These are phyloP conservation scores for Anadara kagoshimensis DNA, from an alignment of 1,140 invertebrate species.

Conservation along the genomic window DNA sequence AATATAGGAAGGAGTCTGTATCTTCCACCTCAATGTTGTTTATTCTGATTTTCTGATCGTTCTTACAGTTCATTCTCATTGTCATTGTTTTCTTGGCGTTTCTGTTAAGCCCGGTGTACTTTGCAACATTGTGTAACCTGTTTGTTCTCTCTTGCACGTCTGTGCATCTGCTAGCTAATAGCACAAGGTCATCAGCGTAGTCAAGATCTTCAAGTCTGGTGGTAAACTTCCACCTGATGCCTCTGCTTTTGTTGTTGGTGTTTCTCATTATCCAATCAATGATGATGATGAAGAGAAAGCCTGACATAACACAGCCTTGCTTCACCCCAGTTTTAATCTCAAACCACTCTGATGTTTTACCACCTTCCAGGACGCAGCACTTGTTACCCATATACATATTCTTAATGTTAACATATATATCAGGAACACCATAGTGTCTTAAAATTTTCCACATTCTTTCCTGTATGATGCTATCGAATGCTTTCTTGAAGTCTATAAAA, in stretches of 20 bases:
- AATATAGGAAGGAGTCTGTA: too few species aligned
- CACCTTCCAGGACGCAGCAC: neutral
- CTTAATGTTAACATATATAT: neutral
- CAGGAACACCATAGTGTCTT: too few species aligned
- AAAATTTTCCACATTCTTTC: too few species aligned
- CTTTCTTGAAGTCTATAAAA: slow-evolving; percentile 19
- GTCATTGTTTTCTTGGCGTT: too few species aligned
- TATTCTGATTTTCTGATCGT: too few species aligned
- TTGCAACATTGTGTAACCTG: neutral
- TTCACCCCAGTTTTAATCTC: slow-evolving; percentile 19
- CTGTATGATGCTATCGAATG: slow-evolving; percentile 9
- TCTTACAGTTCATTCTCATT: too few species aligned
- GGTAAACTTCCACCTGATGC: slow-evolving; percentile 32
- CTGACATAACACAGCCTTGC: too few species aligned
- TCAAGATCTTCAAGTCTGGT: slow-evolving; percentile 28
- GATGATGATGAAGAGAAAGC: too few species aligned
- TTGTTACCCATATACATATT: neutral
- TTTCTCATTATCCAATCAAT: too few species aligned
- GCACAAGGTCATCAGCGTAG: slow-evolving; percentile 26
- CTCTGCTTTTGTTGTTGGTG: too few species aligned
- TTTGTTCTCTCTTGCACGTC: slow-evolving; percentile 2
- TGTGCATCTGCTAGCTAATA: neutral
- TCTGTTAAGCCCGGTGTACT: slow-evolving; percentile 1
- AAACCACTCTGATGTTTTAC: slow-evolving; percentile 9
- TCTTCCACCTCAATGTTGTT: too few species aligned